A percentile compares a stretch with the other conserved stretches of the same genome.
phyloP scores from a whole-genome alignment of 2,113 vertebrate species.

The Probosciger aterrimus region DNA sequence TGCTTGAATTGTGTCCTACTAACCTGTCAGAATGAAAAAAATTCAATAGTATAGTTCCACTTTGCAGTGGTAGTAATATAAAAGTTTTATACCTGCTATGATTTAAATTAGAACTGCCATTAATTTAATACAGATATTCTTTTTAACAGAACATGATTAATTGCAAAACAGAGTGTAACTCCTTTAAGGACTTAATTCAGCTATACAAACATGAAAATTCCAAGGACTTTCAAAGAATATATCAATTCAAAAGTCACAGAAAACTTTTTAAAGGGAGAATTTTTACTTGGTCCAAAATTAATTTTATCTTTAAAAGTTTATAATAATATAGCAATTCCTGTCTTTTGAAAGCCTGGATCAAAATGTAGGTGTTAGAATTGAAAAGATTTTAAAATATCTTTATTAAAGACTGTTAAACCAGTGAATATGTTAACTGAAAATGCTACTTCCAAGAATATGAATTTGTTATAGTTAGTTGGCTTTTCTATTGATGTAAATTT shows the following conservation, averaged over 20 bases:
- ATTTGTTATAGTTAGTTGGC: neutral
- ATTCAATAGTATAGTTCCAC: conserved; percentile 41
- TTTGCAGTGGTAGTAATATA: conserved; percentile 29
- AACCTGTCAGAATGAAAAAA: conserved; percentile 59
- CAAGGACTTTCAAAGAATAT: neutral
- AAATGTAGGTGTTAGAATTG: neutral
- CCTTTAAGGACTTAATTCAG: neutral
- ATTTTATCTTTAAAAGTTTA: neutral
- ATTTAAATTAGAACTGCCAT: conserved; percentile 39
- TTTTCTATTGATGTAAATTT: neutral
- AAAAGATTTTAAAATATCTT: neutral
- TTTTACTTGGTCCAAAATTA: neutral
- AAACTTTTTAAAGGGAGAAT: neutral
- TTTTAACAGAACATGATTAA: conserved; percentile 40
- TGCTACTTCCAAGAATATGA: neutral
- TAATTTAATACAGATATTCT: conserved; percentile 37
- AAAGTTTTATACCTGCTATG: conserved; percentile 22
- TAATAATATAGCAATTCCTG: neutral
- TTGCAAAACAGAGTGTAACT: neutral
- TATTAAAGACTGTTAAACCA: neutral
- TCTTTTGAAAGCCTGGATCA: neutral
- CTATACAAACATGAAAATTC: neutral
- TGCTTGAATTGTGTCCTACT: neutral
- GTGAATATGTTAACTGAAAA: neutral
- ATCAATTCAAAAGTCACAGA: neutral